Evolutionary conservation across 2,797 vertebrate species (phyloP), one percentile per base, ranked within the genome.

Genomic region (Denticeps clupeoides): DNA sequence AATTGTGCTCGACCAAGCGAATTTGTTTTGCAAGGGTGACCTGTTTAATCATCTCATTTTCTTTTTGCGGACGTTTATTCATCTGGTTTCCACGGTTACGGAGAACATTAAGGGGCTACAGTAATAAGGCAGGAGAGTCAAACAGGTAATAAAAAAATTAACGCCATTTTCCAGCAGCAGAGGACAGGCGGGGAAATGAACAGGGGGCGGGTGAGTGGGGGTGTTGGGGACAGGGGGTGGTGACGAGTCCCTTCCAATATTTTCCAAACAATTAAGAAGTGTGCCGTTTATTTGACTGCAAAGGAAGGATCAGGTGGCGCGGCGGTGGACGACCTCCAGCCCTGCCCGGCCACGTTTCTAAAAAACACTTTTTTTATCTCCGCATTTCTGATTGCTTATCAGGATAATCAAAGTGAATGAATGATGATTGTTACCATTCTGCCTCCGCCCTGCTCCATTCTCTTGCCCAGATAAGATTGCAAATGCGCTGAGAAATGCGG

Each of bases 61-160:
- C 94, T 93, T 84, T n/a, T 84, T 88, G 91, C 85, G 88, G 89
- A 93, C 90, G 88, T 93, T 95, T 94, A 97, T 95, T 93, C 91
- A 90, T 86, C 85, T 91, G 84, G 93, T 97, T 98, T 93, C 93
- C 92, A 93, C 88, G 91, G 94, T 94, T 91, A 97, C 93, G 80
- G 86, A 80, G 88, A 91, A 93, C 93, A 96, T 98, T 97, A 97
- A 93, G 90, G 89, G 89, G 90, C 91, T 91, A 91, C 78, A 94
- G 91, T 93, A 97, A 96, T 97, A 96, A 97, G 93, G 90, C 90
- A 88, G 87, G 81, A 82, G 92, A 97, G 91, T 98, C 91, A 95
- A 98, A 97, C 93, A 96, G 94, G 93, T 97, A 98, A 97, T 97
- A 97, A 98, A 98, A 97, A 93, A 93, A 97, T 94, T 94, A 97